These are phyloP conservation scores for Nautilus pompilius DNA, from an alignment of 1,140 invertebrate genomes.

Conservation along the genomic window DNA sequence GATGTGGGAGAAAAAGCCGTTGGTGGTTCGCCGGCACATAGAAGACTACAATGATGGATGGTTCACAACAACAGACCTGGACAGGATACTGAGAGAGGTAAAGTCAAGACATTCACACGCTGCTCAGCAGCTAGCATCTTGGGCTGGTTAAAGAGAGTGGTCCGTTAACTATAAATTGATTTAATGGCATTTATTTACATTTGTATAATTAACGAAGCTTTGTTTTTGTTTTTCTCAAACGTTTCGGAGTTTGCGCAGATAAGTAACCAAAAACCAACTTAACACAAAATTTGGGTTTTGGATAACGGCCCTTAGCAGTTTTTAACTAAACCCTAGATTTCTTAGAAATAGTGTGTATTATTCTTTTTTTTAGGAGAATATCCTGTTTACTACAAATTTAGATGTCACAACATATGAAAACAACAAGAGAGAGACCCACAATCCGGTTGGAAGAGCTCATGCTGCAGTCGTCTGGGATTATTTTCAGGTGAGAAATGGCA, in stretches of 20 bases:
- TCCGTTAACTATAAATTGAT: too few relatives aligned
- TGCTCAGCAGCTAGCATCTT: too few relatives aligned
- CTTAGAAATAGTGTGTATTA: too few relatives aligned
- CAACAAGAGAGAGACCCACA: slow-evolving; percentile 77
- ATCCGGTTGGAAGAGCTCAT: slow-evolving; percentile 70
- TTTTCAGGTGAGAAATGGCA: slow-evolving; percentile 62
- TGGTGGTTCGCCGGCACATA: slow-evolving; percentile 69
- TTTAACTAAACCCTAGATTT: too few relatives aligned
- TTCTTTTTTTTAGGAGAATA: slow-evolving; percentile 62
- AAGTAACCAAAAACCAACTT: too few relatives aligned
- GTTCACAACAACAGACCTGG: slow-evolving; percentile 73
- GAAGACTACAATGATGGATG: slow-evolving; percentile 69
- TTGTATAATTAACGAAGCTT: too few relatives aligned
- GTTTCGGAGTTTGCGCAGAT: too few relatives aligned
- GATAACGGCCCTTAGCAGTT: too few relatives aligned
- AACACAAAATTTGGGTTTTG: too few relatives aligned
- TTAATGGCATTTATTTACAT: too few relatives aligned
- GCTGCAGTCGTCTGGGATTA: slow-evolving; percentile 86
- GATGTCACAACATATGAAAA: slow-evolving; percentile 85
- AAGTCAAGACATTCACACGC: not conserved
- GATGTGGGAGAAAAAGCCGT: slow-evolving; percentile 77
- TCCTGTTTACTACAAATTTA: slow-evolving; percentile 82
- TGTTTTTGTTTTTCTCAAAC: too few relatives aligned
- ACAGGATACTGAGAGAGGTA: slow-evolving; percentile 69
- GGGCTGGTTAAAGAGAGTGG: too few relatives aligned